phyloP scores from a whole-genome alignment of 2,113 vertebrate genomes.

The Centropus unirufus region DNA sequence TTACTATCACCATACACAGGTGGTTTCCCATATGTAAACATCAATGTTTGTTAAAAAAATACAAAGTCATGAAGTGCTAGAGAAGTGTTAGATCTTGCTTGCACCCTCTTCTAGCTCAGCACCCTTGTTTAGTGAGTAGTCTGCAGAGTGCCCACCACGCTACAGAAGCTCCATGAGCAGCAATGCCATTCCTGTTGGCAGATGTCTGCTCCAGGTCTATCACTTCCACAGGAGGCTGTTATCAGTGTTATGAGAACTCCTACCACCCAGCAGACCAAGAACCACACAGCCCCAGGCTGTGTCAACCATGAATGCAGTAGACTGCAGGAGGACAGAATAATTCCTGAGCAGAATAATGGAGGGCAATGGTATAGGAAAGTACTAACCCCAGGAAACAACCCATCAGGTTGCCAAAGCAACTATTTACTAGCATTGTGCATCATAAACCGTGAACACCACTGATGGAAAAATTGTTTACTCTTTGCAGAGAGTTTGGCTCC shows the following conservation, averaged over 20 bases:
- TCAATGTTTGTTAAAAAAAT: no score
- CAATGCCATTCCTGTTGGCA: fast-evolving
- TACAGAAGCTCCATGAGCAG: no score
- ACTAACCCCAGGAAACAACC: neutral
- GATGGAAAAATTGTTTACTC: neutral
- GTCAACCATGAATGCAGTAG: neutral
- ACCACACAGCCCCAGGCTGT: neutral
- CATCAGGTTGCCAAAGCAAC: neutral
- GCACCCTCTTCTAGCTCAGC: neutral
- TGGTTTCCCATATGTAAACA: neutral
- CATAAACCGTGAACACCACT: neutral
- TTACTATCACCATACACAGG: fast-evolving
- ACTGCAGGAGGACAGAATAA: neutral
- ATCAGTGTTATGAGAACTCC: neutral
- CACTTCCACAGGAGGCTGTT: neutral
- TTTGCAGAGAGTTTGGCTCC: neutral
- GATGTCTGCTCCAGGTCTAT: neutral
- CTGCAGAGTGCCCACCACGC: neutral
- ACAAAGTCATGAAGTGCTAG: neutral
- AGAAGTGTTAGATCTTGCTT: neutral
- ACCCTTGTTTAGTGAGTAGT: neutral
- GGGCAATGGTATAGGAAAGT: neutral
- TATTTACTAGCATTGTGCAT: neutral
- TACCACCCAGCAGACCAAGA: neutral
- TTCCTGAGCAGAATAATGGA: neutral